Base-by-base conservation (phyloP, 2,797 vertebrate genomes). In the Cuculus canorus region DNA sequence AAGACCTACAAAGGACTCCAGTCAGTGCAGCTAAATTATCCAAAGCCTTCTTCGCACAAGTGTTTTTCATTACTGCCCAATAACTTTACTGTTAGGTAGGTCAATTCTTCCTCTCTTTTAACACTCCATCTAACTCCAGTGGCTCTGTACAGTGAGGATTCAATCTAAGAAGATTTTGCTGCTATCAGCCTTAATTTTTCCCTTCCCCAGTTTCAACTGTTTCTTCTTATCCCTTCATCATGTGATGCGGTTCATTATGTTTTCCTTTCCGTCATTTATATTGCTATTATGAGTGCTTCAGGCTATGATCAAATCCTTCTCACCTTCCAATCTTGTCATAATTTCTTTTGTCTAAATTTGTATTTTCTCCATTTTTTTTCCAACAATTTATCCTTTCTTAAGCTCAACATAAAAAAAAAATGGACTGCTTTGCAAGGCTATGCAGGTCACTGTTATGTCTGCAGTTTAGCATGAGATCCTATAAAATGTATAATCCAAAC, bases 191-290 rank as follows among this genome's bases (percentile, higher is more conserved):
- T 66, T 79, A 86, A 60, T 69, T 82, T 93, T 90, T 83, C 22
- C 23, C 24, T 82, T 70, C 35, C 53, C 57, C 16, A 66, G 17
- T 76, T 92, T 94, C 81, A 32, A 53, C 78, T 73, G 41, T 54
- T 93, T 88, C 28, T 78, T 94, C 59, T 94, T 89, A 93, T 92
- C 77, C 79, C 18, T 89, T 92, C 61, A 83, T 81, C 82, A 93
- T 92, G 50, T 52, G 72, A 76, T 33, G 71, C 9, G 78, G 37
- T 37, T 57, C 91, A 83, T 89, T 92, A 88, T 10, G 52, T 92
- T 79, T 80, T 83, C 23, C 28, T 77, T 94, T 89, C 65, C 10
- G 27, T 83, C 54, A 76, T 91, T 91, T 66, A 72, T 91, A 71
- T 60, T 69, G 19, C 10, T 78, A 3, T 54, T 93, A 41, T 41